Evolutionary conservation across 2,113 vertebrate genomes (phyloP).

Genomic region (Gavialis gangeticus): DNA sequence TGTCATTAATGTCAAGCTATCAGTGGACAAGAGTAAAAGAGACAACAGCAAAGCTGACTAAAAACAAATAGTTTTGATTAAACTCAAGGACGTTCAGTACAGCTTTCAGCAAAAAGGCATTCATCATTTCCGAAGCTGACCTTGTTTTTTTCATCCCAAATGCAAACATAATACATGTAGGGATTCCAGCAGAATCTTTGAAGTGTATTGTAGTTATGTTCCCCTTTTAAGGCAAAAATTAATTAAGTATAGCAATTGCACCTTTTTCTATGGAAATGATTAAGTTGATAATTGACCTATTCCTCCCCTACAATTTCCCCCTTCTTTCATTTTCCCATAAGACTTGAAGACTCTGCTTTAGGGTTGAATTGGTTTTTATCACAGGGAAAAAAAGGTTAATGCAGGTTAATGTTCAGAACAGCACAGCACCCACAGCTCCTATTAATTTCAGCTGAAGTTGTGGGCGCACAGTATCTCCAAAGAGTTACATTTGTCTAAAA

Average conservation of each 20-base stretch:
- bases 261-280: background rate
- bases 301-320: constrained; percentile 15
- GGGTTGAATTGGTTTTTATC: background rate
- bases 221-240: constrained; percentile 25
- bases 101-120: constrained; percentile 97
- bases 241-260: background rate
- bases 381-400: background rate
- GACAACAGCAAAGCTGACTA: constrained; percentile 95
- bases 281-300: constrained; percentile 30
- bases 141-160: constrained; percentile 84
- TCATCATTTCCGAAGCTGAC: constrained; percentile 96
- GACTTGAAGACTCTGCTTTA: constrained; percentile 34
- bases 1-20: constrained; percentile 99
- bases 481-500: background rate
- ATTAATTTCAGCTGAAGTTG: background rate
- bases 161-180: constrained; percentile 76
- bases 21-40: constrained; percentile 98
- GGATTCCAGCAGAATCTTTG: constrained; percentile 65
- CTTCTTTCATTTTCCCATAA: background rate
- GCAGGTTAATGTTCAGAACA: background rate
- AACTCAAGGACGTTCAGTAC: constrained; percentile 98
- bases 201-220: background rate
- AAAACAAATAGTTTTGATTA: constrained; percentile 99
- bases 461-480: background rate
- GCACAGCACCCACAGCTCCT: background rate